phyloP scores from a whole-genome alignment of 2,113 vertebrate genomes.

The Callocephalon fimbriatum region DNA sequence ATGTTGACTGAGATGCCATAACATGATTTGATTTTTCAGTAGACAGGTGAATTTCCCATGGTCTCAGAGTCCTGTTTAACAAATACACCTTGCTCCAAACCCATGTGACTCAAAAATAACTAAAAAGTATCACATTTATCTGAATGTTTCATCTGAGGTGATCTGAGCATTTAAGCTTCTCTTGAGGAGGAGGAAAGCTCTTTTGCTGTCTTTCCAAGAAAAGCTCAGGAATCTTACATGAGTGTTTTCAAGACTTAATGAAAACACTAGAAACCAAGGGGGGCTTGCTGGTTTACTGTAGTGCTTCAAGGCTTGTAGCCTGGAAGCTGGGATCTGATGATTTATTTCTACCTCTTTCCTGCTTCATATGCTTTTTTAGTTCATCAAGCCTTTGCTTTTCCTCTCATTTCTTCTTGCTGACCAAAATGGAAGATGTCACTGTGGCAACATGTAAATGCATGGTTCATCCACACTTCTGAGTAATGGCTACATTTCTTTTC shows the following conservation, averaged over 20 bases:
- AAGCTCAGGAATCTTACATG: background rate
- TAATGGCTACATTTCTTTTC: background rate
- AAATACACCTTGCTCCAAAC: background rate
- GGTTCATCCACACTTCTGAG: background rate
- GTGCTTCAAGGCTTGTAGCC: background rate
- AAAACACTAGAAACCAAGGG: background rate
- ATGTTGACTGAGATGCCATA: background rate
- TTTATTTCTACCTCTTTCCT: background rate
- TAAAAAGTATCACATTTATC: background rate
- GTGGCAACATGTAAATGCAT: background rate
- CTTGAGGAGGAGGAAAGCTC: background rate
- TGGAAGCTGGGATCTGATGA: background rate
- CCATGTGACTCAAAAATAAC: background rate
- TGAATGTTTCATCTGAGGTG: background rate
- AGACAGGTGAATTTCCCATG: background rate
- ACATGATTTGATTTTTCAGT: background rate
- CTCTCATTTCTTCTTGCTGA: background rate
- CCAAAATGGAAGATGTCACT: background rate
- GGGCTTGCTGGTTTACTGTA: background rate
- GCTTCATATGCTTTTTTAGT: background rate
- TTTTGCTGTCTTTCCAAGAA: background rate
- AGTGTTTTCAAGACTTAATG: background rate
- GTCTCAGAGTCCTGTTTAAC: background rate
- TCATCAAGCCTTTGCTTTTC: background rate
- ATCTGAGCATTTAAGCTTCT: background rate